Evolutionary conservation across 92 coral and sea anemone genomes (phyloP).

Genomic region (Anthopleura xanthogrammica): DNA sequence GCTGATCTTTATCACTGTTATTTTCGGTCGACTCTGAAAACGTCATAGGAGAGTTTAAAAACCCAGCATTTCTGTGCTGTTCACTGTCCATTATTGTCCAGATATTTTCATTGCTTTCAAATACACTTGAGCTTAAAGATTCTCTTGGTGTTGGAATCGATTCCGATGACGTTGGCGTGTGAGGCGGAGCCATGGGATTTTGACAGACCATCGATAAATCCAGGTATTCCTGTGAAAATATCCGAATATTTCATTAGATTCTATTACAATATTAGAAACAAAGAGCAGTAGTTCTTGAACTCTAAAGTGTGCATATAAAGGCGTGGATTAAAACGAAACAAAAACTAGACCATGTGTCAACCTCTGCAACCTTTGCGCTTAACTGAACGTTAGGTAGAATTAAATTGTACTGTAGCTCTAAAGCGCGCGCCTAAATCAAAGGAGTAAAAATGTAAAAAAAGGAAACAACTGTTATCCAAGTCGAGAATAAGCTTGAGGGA

Average conservation of each 20-base stretch:
- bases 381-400: too few relatives aligned
- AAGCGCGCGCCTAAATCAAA: too few relatives aligned
- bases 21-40: constrained; percentile 14
- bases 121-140: constrained; percentile 80
- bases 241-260: not conserved
- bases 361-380: too few relatives aligned
- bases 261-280: not conserved
- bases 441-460: too few relatives aligned
- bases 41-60: constrained; percentile 21
- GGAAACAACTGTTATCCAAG: too few relatives aligned
- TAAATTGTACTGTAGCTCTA: too few relatives aligned
- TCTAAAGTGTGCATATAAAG: too few relatives aligned
- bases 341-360: too few relatives aligned
- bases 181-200: constrained; percentile 53
- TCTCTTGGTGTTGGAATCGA: constrained; percentile 70
- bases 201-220: constrained; percentile 55
- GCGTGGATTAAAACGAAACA: too few relatives aligned
- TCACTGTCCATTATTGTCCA: constrained; percentile 21
- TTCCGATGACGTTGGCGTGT: constrained; percentile 75
- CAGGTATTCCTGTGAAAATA: constrained; percentile 64
- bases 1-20: constrained; percentile 30
- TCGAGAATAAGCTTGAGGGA: too few relatives aligned
- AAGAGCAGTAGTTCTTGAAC: not conserved
- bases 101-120: constrained; percentile 60
- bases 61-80: constrained; percentile 28